These are phyloP conservation scores for Pseudobourletiella spinata DNA, from an alignment of 1,140 invertebrate species.

Conservation along the genomic window DNA sequence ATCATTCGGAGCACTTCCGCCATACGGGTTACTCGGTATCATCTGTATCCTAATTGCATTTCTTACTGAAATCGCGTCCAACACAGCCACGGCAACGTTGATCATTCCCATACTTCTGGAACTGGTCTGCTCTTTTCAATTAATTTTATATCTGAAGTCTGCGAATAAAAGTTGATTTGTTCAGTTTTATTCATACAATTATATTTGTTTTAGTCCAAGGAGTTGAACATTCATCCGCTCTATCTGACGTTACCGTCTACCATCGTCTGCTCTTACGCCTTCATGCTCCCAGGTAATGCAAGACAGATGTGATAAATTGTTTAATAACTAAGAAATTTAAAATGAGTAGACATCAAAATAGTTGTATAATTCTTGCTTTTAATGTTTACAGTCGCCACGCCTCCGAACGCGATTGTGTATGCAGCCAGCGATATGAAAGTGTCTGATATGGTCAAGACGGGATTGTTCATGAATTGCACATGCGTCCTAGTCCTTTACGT, in stretches of 20 bases:
- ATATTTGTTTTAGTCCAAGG: slow-evolving; percentile 48
- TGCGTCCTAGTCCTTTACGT: slow-evolving; percentile 26
- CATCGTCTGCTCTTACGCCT: slow-evolving; percentile 63
- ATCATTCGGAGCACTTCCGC: slow-evolving; percentile 40
- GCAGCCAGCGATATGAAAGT: slow-evolving; percentile 29
- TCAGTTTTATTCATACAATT: no score
- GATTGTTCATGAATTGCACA: slow-evolving; percentile 31
- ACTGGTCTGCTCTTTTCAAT: no score
- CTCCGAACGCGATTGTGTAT: slow-evolving; percentile 74
- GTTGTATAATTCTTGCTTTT: slow-evolving; percentile 33
- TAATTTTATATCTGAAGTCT: no score
- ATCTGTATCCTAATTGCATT: slow-evolving; percentile 22
- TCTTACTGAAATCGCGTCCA: slow-evolving; percentile 36
- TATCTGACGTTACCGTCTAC: slow-evolving; percentile 80
- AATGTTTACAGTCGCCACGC: slow-evolving; percentile 74
- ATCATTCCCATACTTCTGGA: slow-evolving; percentile 69
- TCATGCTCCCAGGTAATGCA: slow-evolving; percentile 54
- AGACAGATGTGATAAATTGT: no score
- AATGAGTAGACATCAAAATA: not conserved
- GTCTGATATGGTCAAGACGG: slow-evolving; percentile 28
- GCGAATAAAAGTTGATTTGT: no score
- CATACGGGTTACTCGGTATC: slow-evolving; percentile 21
- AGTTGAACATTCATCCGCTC: slow-evolving; percentile 64
- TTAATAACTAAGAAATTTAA: not conserved
- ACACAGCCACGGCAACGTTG: slow-evolving; percentile 67